Evolutionary conservation across 2,797 vertebrate genomes (phyloP).

Genomic region (Echeneis naucrates): DNA sequence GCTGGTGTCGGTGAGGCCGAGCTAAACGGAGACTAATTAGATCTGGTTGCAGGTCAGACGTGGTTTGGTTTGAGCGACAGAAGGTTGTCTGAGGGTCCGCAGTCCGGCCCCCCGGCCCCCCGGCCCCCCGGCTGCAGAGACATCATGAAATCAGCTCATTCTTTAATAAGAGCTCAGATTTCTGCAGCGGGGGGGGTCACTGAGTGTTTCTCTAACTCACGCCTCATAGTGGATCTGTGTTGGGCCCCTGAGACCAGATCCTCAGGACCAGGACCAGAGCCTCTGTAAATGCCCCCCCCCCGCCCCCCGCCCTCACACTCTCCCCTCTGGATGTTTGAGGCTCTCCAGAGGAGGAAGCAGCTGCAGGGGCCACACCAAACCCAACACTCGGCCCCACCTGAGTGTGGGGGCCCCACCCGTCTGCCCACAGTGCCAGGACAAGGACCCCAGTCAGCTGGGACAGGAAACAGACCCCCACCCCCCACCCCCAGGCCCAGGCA

Average conservation of each 20-base stretch:
- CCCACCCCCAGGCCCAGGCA: constrained; percentile 9
- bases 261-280: neutral
- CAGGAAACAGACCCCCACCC: constrained; percentile 69
- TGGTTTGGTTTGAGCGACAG: constrained; percentile 30
- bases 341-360: constrained; percentile 66
- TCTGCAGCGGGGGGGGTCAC: too few species aligned
- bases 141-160: neutral
- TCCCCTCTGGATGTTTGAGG: constrained; percentile 27
- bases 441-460: constrained; percentile 67
- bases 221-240: too few species aligned
- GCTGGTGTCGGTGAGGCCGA: constrained; percentile 29
- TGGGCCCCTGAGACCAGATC: neutral
- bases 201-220: too few species aligned
- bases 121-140: too few species aligned
- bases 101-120: too few species aligned
- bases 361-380: constrained; percentile 63
- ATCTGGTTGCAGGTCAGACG: constrained; percentile 32
- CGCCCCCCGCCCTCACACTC: too few species aligned
- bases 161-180: too few species aligned
- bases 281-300: neutral
- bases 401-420: constrained; percentile 56
- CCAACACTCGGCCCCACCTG: constrained; percentile 56
- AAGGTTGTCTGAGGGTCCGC: constrained; percentile 40
- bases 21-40: constrained; percentile 24
- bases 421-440: constrained; percentile 57